Conservation (phyloP, 2,797 vertebrate species). For the Sebastes wilsoni region DNA sequence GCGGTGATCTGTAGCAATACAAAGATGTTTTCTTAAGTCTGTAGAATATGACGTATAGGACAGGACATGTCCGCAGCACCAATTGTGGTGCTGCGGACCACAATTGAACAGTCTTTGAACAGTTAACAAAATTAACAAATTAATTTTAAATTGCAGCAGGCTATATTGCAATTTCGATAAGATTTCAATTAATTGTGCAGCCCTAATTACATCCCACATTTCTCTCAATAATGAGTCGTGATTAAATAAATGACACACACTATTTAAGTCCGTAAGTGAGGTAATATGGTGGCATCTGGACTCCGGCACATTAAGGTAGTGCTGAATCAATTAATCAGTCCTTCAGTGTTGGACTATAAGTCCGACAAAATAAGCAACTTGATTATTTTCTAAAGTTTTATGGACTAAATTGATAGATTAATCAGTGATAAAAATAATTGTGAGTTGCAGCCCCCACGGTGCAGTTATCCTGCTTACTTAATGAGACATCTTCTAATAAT, state of each 20-base stretch:
- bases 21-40: too few species aligned
- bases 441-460: not conserved
- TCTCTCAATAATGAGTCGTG: not conserved
- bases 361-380: not conserved
- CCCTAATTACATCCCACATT: not conserved
- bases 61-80: too few species aligned
- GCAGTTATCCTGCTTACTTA: not conserved
- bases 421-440: not conserved
- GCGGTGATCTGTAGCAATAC: too few species aligned
- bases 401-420: not conserved
- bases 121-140: too few species aligned
- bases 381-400: not conserved
- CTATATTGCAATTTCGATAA: too few species aligned
- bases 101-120: too few species aligned
- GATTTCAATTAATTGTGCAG: too few species aligned
- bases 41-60: too few species aligned
- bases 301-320: not conserved
- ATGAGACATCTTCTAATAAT: not conserved
- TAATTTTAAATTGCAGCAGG: too few species aligned
- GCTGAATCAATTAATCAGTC: not conserved
- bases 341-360: not conserved
- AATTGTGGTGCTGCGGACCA: too few species aligned
- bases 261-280: not conserved
- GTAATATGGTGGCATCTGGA: not conserved
- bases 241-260: not conserved